Percentiles rank a stretch among this genome's conserved stretches.
These are phyloP conservation scores for Thymelicus acteon DNA, from an alignment of 2,888 invertebrate species.

Conservation along the genomic window DNA sequence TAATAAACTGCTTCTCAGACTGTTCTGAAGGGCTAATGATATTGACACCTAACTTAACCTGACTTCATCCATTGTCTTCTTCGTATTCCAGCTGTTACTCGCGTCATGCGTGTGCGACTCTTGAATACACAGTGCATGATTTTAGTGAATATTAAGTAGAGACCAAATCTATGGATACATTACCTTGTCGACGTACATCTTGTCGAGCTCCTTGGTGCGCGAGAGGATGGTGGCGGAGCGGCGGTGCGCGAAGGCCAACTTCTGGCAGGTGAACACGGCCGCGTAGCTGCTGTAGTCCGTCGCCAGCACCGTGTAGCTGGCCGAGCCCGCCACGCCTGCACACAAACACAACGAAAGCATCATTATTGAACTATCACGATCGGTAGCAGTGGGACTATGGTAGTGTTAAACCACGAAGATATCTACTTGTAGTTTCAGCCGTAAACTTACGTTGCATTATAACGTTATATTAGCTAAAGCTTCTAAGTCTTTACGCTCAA, in stretches of 20 bases:
- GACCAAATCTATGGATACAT: neutral
- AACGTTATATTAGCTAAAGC: too few species aligned
- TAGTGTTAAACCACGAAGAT: too few species aligned
- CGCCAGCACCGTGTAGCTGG: slow-evolving; percentile 89
- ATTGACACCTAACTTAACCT: too few species aligned
- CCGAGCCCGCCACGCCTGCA: slow-evolving; percentile 89
- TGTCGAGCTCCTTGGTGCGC: slow-evolving; percentile 89
- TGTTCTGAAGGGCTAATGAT: too few species aligned
- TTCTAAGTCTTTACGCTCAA: too few species aligned
- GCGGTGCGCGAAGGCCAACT: slow-evolving; percentile 89
- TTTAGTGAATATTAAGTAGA: neutral
- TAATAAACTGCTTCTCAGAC: too few species aligned
- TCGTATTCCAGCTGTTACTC: too few species aligned
- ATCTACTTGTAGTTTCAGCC: too few species aligned
- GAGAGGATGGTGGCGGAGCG: slow-evolving; percentile 93
- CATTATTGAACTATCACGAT: too few species aligned
- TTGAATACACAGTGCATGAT: neutral
- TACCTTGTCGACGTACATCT: slow-evolving; percentile 88
- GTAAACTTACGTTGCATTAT: too few species aligned
- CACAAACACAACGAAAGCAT: neutral
- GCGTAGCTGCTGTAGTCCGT: slow-evolving; percentile 91
- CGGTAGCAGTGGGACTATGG: too few species aligned
- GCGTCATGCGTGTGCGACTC: neutral
- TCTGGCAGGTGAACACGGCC: slow-evolving; percentile 92
- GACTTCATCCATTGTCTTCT: too few species aligned